phyloP scores from a whole-genome alignment of 2,113 vertebrate genomes.

The Chlamydotis undulata region DNA sequence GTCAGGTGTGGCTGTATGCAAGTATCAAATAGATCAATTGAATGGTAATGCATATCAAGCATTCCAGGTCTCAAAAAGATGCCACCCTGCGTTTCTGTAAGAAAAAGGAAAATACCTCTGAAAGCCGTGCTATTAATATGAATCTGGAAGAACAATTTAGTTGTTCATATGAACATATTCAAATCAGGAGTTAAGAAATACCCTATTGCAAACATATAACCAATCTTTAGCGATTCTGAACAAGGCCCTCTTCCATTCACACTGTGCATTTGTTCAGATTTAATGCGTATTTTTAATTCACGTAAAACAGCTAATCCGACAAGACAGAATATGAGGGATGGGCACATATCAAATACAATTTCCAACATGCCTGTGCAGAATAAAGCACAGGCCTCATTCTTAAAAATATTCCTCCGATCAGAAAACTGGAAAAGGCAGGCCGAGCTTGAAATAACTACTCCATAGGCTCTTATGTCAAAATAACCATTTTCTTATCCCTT shows the following conservation, averaged over 20 bases:
- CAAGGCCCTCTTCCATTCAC: neutral
- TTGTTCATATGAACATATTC: neutral
- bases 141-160: neutral
- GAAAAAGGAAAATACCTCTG: neutral
- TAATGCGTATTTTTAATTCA: neutral
- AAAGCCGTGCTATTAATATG: neutral
- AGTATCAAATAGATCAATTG: neutral
- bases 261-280: neutral
- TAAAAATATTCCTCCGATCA: neutral
- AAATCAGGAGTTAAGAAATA: neutral
- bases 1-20: constrained; percentile 24
- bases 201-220: neutral
- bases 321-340: neutral
- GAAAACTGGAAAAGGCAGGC: neutral
- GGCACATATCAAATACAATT: neutral
- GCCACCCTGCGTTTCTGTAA: neutral
- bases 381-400: neutral
- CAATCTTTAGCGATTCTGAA: neutral
- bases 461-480: neutral
- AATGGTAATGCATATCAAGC: neutral
- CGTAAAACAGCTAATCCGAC: neutral
- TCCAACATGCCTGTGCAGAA: neutral
- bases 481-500: neutral
- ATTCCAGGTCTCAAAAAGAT: neutral
- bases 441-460: neutral